These are phyloP conservation scores for Antheraea assamensis DNA, from an alignment of 2,888 invertebrate species.

Conservation along the genomic window DNA sequence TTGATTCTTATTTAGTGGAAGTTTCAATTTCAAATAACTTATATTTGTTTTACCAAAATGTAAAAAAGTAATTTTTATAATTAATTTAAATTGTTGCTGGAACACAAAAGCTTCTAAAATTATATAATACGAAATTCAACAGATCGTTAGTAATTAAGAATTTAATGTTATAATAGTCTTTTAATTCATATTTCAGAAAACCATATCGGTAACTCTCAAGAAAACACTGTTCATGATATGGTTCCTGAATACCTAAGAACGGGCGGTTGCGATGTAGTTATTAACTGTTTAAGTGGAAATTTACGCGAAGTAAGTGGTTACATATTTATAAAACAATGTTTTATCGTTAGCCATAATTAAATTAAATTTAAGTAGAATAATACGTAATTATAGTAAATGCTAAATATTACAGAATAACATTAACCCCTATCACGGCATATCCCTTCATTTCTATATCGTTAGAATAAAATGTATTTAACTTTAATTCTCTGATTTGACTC, in stretches of 20 bases:
- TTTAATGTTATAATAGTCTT: background rate
- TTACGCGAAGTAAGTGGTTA: conserved; percentile 40
- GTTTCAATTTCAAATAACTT: too few species aligned
- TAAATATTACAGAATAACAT: background rate
- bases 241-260: conserved; percentile 20
- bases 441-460: background rate
- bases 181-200: conserved; percentile 16
- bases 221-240: conserved; percentile 13
- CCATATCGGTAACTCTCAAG: conserved; percentile 17
- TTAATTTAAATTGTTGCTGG: too few species aligned
- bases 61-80: too few species aligned
- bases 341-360: background rate
- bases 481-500: background rate
- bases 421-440: background rate
- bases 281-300: conserved; percentile 42
- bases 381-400: background rate
- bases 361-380: background rate
- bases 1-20: too few species aligned
- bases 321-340: background rate
- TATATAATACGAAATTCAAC: too few species aligned
- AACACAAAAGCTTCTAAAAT: too few species aligned
- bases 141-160: background rate
- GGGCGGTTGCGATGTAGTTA: conserved; percentile 36
- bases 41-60: too few species aligned
- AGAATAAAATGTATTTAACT: background rate